Evolutionary conservation across 2,797 vertebrate genomes (phyloP), one percentile per base, ranked within the genome.

Genomic region (Cossypha niveicapilla): DNA sequence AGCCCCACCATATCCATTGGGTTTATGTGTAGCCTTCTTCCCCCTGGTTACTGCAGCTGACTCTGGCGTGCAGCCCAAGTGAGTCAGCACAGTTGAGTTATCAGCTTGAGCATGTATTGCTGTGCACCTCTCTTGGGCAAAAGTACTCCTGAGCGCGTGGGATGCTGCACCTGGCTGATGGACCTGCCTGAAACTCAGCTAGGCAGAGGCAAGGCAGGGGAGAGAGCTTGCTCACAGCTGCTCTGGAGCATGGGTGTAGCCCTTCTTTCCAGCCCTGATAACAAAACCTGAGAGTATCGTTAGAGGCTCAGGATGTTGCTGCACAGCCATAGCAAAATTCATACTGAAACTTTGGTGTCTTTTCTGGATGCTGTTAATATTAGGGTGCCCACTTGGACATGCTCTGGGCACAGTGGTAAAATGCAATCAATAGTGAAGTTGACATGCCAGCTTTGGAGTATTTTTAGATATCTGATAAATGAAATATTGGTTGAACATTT

Each of bases 171-270:
- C 21, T 86, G 51, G n/a, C 23, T 72, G 34, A 9, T 56, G 41
- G 41, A 22, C 34, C 44, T 74, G 44, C 23, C 21, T 71, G 53
- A 45, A 58, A 48, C 0, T 2, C 0, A 0, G n/a, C 41, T 11
- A 7, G 78, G 24, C 61, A 80, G 57, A 72, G 34, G 37, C 53
- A 50, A 61, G 17, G n/a, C 51, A 53, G 15, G 12, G 34, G 22
- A 50, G 30, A 53, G 18, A 45, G 25, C 14, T 74, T 67, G 28
- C n/a, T 94, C 35, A 39, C 24, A 42, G 34, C 48, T 85, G 18
- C 25, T 82, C 44, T 77, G 18, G 22, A 61, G 78, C 54, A 62
- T 53, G 42, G 10, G 6, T 44, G 41, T n/a, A 86, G 27, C 24
- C 25, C 9, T 72, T 73, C 32, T 76, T 84, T 78, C 45, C 44